Evolutionary conservation across 2,797 vertebrate genomes (phyloP).

Genomic region (Cetoscarus ocellatus): DNA sequence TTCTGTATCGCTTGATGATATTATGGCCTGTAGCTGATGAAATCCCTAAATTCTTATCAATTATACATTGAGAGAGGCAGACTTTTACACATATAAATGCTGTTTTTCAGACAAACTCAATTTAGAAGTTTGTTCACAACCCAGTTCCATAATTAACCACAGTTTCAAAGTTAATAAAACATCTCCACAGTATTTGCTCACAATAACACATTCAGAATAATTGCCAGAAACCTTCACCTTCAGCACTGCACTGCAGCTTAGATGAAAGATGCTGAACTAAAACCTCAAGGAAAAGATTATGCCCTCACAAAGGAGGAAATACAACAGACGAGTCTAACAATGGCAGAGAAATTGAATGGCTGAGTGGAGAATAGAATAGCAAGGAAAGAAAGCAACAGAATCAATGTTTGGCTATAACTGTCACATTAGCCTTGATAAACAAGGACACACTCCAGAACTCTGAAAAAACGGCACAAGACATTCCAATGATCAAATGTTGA

Average conservation of each 20-base stretch:
- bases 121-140: slow-evolving; percentile 2
- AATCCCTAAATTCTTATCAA: too few relatives aligned
- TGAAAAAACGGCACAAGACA: slow-evolving; percentile 56
- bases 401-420: slow-evolving; percentile 75
- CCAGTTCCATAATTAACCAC: slow-evolving; percentile 36
- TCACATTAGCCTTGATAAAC: slow-evolving; percentile 75
- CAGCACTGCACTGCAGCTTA: slow-evolving; percentile 21
- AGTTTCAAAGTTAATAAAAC: slow-evolving; percentile 34
- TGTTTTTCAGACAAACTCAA: background rate
- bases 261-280: slow-evolving; percentile 51
- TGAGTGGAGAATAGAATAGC: slow-evolving; percentile 51
- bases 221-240: slow-evolving; percentile 32
- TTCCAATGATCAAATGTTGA: slow-evolving; percentile 73
- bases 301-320: slow-evolving; percentile 21
- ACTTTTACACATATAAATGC: background rate
- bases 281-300: slow-evolving; percentile 55
- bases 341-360: slow-evolving; percentile 51
- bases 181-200: slow-evolving; percentile 15
- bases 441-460: slow-evolving; percentile 54
- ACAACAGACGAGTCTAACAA: slow-evolving; percentile 58
- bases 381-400: slow-evolving; percentile 55
- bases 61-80: slow-evolving; percentile 1
- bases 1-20: too few relatives aligned
- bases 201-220: slow-evolving; percentile 24
- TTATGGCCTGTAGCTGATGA: too few relatives aligned